Percentiles rank a stretch among this genome's conserved stretches.
Conservation (phyloP, 23 tunicate genomes). For the Trididemnum nubilum region DNA sequence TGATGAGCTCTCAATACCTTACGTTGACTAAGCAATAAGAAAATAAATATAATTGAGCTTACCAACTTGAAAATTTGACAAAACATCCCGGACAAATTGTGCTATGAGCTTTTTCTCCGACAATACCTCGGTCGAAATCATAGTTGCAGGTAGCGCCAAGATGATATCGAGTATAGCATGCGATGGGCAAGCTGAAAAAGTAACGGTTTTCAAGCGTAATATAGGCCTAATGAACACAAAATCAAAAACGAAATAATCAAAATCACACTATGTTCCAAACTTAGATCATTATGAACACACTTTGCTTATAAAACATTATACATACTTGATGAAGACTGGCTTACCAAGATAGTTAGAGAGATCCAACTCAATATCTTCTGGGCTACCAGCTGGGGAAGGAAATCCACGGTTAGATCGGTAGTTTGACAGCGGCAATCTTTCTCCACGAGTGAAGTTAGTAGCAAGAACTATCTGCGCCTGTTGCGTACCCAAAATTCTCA, state of each 20-base stretch:
- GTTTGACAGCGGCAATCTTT: neutral
- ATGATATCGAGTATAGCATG: conserved; percentile 71
- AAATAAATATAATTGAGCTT: too few relatives aligned
- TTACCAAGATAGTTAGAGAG: conserved; percentile 47
- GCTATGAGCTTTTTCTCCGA: neutral
- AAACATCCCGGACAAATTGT: neutral
- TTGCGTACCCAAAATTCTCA: conserved; percentile 54
- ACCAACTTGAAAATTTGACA: neutral
- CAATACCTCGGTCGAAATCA: neutral
- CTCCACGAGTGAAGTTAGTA: conserved; percentile 48
- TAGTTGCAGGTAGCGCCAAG: conserved; percentile 41
- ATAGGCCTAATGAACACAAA: neutral
- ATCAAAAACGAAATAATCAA: neutral
- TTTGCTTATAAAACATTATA: too few relatives aligned
- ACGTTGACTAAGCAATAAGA: too few relatives aligned
- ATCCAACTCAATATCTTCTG: conserved; percentile 41
- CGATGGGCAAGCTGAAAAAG: conserved; percentile 66
- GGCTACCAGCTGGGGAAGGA: conserved; percentile 42
- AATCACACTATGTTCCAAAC: too few relatives aligned
- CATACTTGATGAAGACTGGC: too few relatives aligned
- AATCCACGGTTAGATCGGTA: neutral
- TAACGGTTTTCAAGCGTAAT: neutral
- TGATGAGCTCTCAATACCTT: too few relatives aligned
- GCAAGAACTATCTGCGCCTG: conserved; percentile 40
- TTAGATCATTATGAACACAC: too few relatives aligned